Evolutionary conservation across 2,888 invertebrate species (phyloP).

Genomic region (Apotomis betuletana): DNA sequence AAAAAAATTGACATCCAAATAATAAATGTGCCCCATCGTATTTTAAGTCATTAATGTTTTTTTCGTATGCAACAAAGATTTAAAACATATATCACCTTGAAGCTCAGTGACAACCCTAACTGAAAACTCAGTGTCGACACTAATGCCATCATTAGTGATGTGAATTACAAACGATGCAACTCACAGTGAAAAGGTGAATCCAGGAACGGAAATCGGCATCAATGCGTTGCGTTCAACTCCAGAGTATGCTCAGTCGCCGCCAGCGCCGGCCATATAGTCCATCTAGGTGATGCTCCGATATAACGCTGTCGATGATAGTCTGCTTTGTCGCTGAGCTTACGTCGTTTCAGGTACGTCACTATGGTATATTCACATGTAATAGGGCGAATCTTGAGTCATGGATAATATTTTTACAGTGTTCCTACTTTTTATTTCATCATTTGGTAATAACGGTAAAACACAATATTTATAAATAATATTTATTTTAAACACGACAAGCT

Average conservation of each 20-base stretch:
- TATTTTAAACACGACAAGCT: no score
- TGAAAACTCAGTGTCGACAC: constrained; percentile 22
- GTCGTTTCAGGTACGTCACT: constrained; percentile 78
- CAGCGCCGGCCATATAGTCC: constrained; percentile 74
- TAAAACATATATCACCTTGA: neutral
- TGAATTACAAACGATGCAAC: constrained; percentile 56
- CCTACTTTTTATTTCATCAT: no score
- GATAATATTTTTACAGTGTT: no score
- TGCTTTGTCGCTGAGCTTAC: constrained; percentile 81
- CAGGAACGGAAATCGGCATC: constrained; percentile 47
- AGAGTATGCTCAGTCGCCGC: constrained; percentile 73
- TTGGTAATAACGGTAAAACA: no score
- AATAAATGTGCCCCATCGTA: no score
- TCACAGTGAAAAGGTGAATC: constrained; percentile 50
- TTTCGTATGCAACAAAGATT: neutral
- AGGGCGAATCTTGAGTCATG: no score
- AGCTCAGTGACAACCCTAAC: constrained; percentile 23
- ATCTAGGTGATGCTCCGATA: constrained; percentile 74
- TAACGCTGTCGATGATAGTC: constrained; percentile 82
- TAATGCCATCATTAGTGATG: constrained; percentile 55
- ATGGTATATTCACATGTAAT: constrained; percentile 11
- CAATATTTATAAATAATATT: no score
- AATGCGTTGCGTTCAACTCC: constrained; percentile 57
- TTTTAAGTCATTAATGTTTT: no score
- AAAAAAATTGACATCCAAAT: no score